phyloP scores from a whole-genome alignment of 1,140 invertebrate species.

The Xylocopa sonorina region DNA sequence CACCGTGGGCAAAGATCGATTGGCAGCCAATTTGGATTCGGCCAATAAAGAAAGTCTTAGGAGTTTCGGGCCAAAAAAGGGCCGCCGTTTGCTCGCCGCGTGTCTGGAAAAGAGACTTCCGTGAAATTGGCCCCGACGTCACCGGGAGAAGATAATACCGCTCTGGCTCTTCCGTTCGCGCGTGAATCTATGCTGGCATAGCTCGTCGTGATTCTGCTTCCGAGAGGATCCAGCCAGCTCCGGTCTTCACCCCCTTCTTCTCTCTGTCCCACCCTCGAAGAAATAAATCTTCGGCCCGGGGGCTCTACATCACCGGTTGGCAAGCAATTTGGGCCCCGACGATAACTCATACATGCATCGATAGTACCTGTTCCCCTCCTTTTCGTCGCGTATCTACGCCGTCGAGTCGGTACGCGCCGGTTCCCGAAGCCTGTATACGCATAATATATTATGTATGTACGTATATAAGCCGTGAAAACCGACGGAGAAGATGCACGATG shows the following conservation, averaged over 20 bases:
- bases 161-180: conserved; percentile 19
- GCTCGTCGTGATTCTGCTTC: conserved; percentile 60
- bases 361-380: conserved; percentile 69
- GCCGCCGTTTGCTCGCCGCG: conserved; percentile 26
- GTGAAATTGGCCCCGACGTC: conserved; percentile 70
- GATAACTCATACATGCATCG: conserved; percentile 81
- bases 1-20: neutral
- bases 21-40: neutral
- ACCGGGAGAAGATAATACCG: conserved; percentile 45
- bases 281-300: conserved; percentile 79
- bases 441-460: conserved; percentile 74
- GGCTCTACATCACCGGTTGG: conserved; percentile 80
- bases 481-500: conserved; percentile 49
- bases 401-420: conserved; percentile 15
- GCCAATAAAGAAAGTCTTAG: conserved; percentile 9
- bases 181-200: conserved; percentile 51
- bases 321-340: conserved; percentile 80
- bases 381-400: neutral
- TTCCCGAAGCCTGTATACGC: conserved; percentile 59
- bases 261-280: conserved; percentile 57
- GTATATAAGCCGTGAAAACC: conserved; percentile 51
- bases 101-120: conserved; percentile 64
- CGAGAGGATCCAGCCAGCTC: conserved; percentile 51
- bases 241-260: conserved; percentile 27
- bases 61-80: neutral